Percentiles rank a stretch among this genome's conserved stretches.
phyloP scores from a whole-genome alignment of 2,888 invertebrate species.

The Halictus quadricinctus region DNA sequence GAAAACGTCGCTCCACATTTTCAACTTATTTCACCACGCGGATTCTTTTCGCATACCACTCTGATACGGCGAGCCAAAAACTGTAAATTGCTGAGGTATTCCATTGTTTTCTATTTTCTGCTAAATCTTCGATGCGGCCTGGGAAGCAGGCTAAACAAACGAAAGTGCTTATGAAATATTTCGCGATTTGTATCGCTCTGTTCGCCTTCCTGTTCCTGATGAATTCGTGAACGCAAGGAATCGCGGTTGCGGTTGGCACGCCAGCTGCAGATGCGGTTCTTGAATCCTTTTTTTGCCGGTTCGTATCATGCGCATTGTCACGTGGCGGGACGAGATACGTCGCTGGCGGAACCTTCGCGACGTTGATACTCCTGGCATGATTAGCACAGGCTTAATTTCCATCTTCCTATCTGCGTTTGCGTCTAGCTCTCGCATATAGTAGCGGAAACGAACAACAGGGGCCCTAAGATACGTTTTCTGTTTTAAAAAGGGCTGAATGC shows the following conservation, averaged over 20 bases:
- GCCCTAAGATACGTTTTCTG: slow-evolving; percentile 23
- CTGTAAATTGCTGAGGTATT: background rate
- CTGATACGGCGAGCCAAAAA: background rate
- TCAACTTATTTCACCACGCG: too few relatives aligned
- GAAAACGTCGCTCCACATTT: too few relatives aligned
- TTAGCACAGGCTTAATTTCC: slow-evolving; percentile 27
- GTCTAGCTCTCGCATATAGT: background rate
- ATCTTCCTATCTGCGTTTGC: slow-evolving; percentile 10
- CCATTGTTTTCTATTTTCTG: background rate
- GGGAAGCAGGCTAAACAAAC: background rate
- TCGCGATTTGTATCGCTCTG: background rate
- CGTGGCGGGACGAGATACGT: slow-evolving; percentile 26
- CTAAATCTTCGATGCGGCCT: background rate
- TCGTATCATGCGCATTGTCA: slow-evolving; percentile 41
- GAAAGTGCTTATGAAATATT: background rate
- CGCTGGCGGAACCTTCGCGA: slow-evolving; percentile 14
- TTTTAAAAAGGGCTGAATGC: background rate
- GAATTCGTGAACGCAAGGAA: slow-evolving; percentile 7
- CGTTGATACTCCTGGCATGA: slow-evolving; percentile 30
- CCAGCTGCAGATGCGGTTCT: slow-evolving; percentile 35
- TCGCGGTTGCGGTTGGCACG: slow-evolving; percentile 14
- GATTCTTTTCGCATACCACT: too few relatives aligned
- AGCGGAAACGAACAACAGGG: background rate
- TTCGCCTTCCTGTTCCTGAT: background rate
- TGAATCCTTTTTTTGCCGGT: slow-evolving; percentile 26